Evolutionary conservation across 64 coral and sea anemone genomes (phyloP).

Genomic region (Pocillopora verrucosa): DNA sequence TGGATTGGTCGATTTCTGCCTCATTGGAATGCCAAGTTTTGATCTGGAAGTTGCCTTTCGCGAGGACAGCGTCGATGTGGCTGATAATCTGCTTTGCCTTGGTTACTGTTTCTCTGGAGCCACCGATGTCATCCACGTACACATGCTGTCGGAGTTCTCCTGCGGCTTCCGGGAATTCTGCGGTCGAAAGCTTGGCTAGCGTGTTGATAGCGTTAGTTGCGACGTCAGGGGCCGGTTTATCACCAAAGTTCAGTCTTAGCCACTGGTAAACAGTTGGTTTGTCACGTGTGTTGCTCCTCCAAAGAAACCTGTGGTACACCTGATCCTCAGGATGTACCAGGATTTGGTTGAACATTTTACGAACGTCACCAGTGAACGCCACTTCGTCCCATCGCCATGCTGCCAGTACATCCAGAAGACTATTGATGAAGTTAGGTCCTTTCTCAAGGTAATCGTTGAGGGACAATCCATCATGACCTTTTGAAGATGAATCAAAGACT

Average conservation of each 20-base stretch:
- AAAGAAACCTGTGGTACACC: neutral
- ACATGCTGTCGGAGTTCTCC: constrained; percentile 36
- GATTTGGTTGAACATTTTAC: constrained; percentile 43
- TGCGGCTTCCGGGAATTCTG: constrained; percentile 55
- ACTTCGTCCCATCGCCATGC: constrained; percentile 20
- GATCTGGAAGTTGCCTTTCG: constrained; percentile 56
- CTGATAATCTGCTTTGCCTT: constrained; percentile 17
- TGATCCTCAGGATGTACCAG: neutral
- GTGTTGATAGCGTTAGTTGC: constrained; percentile 41
- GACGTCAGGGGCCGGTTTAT: constrained; percentile 74
- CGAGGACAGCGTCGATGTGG: constrained; percentile 42
- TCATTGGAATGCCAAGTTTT: constrained; percentile 59
- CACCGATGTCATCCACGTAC: too few species aligned
- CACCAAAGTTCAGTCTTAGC: constrained; percentile 45
- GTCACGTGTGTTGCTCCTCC: neutral
- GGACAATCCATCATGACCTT: constrained; percentile 2
- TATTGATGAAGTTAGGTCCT: constrained; percentile 25
- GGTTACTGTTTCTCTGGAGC: too few species aligned
- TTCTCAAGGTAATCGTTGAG: constrained; percentile 30
- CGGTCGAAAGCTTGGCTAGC: constrained; percentile 38
- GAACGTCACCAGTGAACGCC: constrained; percentile 18
- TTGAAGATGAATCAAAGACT: too few species aligned
- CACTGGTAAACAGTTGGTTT: neutral
- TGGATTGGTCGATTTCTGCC: constrained; percentile 9
- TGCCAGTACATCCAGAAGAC: neutral